Conservation (phyloP, 1,140 invertebrate species). For the Capitella teleta region DNA sequence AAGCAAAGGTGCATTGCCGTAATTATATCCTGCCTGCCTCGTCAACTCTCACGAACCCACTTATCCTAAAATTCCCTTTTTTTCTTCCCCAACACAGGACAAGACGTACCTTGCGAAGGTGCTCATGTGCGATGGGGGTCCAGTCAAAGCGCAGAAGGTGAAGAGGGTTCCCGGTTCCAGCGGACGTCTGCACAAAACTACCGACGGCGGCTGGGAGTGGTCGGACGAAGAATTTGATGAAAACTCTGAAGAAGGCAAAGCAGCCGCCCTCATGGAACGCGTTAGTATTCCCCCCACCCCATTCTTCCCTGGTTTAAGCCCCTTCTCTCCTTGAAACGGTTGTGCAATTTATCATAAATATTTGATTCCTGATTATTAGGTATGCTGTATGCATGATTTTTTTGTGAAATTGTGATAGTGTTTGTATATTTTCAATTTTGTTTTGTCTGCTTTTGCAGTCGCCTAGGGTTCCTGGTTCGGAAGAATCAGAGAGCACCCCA, state of each 20-base stretch:
- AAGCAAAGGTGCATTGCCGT: conserved; percentile 59
- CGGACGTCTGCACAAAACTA: conserved; percentile 79
- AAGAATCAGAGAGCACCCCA: no score
- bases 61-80: no score
- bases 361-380: no score
- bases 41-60: neutral
- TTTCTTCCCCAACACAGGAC: conserved; percentile 54
- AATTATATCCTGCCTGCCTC: neutral
- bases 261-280: neutral
- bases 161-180: conserved; percentile 72
- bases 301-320: neutral
- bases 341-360: no score
- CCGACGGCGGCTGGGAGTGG: conserved; percentile 97
- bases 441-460: no score
- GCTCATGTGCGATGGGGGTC: conserved; percentile 73
- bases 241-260: conserved; percentile 1
- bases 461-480: no score
- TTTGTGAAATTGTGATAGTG: no score
- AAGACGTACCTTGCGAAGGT: conserved; percentile 86
- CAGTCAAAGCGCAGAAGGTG: conserved; percentile 63
- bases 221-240: conserved; percentile 59
- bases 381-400: no score
- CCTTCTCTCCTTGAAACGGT: no score
- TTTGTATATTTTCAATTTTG: no score
- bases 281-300: neutral